phyloP scores from a whole-genome alignment of 2,797 vertebrate genomes.

The Manis crassicaudata region DNA sequence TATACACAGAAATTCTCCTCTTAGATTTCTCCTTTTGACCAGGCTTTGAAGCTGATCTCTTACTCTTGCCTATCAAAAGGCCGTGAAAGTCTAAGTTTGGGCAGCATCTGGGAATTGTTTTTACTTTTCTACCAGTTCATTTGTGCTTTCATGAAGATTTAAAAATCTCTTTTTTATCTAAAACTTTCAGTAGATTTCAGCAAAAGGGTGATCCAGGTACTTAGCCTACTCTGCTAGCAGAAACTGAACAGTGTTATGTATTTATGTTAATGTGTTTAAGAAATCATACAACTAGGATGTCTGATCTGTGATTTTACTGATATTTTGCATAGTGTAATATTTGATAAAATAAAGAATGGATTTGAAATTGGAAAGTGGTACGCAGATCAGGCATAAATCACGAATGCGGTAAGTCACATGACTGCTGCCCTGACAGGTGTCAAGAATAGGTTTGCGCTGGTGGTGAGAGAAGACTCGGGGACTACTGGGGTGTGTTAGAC shows the following conservation, averaged over 20 bases:
- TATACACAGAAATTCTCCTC: neutral
- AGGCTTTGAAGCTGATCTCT: neutral
- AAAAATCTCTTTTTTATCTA: neutral
- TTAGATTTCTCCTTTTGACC: neutral
- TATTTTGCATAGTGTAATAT: conserved; percentile 14
- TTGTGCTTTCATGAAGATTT: conserved; percentile 11
- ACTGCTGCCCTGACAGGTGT: neutral
- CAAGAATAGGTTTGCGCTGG: neutral
- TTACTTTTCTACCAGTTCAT: neutral
- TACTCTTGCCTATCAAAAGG: neutral
- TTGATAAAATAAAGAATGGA: neutral
- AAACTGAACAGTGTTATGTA: neutral
- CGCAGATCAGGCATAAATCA: neutral
- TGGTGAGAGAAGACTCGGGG: neutral
- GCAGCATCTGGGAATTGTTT: neutral
- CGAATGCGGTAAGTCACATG: neutral
- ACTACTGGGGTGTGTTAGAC: neutral
- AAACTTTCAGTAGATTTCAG: neutral
- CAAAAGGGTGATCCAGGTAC: neutral
- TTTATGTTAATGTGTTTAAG: neutral
- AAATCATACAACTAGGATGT: neutral
- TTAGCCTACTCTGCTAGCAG: neutral
- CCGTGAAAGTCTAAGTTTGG: neutral
- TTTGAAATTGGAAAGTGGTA: conserved; percentile 1
- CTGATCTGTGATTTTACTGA: neutral